A percentile compares a stretch with the other conserved stretches of the same genome.
phyloP scores from a whole-genome alignment of 2,888 invertebrate species.

The Periphyllus acericola region DNA sequence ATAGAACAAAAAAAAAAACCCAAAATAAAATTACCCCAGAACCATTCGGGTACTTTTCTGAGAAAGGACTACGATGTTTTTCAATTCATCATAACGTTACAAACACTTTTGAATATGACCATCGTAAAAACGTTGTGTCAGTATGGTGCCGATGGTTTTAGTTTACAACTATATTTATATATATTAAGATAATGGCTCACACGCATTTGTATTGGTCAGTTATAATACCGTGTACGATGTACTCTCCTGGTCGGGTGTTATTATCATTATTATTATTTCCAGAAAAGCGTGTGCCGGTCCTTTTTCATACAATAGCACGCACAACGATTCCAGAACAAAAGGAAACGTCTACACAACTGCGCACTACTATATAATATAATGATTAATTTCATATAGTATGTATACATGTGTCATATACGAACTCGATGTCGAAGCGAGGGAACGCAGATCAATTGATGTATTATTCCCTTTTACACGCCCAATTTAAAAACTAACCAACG shows the following conservation, averaged over 20 bases:
- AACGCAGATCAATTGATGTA: slow-evolving; percentile 3
- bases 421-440: neutral
- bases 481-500: neutral
- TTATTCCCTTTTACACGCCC: neutral
- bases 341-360: neutral
- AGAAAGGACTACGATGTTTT: neutral
- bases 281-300: neutral
- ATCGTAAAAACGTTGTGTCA: neutral
- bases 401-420: too few species aligned
- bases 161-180: neutral
- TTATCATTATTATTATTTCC: neutral
- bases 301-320: neutral
- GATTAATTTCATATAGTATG: neutral
- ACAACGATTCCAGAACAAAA: neutral
- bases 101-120: neutral
- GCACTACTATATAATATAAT: neutral
- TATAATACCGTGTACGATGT: neutral
- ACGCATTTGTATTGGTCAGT: neutral
- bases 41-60: neutral
- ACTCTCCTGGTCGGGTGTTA: neutral
- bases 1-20: neutral
- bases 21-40: neutral
- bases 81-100: neutral
- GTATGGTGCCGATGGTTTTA: neutral
- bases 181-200: neutral